Conservation (phyloP, 2,797 vertebrate genomes). For the Melanitta fusca region DNA sequence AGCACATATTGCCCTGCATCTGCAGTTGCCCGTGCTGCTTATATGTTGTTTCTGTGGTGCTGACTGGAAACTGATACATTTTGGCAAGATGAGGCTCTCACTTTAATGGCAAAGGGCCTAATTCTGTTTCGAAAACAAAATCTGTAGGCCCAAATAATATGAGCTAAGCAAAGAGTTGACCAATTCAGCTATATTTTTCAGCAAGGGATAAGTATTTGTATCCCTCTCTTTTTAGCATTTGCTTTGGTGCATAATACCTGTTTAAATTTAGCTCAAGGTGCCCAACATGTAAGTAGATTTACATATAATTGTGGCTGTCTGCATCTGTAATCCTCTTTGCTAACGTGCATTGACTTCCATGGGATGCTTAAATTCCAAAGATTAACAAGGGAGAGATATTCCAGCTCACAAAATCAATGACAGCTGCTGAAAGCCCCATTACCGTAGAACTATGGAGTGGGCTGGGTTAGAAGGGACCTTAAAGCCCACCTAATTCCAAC, state of each 20-base stretch:
- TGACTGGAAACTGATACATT: neutral
- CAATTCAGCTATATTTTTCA: neutral
- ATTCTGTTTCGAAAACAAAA: neutral
- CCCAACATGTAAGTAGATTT: neutral
- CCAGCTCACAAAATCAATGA: neutral
- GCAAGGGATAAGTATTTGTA: neutral
- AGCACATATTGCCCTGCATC: neutral
- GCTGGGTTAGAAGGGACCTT: no score
- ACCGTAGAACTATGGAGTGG: no score
- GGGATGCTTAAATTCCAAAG: neutral
- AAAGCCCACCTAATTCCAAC: no score
- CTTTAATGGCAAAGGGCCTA: neutral
- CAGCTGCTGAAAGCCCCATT: neutral
- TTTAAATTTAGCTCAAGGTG: neutral
- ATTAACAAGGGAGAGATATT: constrained; percentile 13
- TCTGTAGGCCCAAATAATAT: neutral
- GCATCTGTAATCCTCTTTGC: constrained; percentile 12
- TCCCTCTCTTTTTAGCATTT: neutral
- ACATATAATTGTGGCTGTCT: neutral
- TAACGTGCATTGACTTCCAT: constrained; percentile 18
- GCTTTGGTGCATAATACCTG: neutral
- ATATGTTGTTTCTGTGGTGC: neutral
- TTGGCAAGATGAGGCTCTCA: neutral
- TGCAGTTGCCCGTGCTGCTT: neutral
- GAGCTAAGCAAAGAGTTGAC: neutral